Percentiles rank a stretch among this genome's conserved stretches.
phyloP scores from a whole-genome alignment of 2,888 invertebrate species.

The Metacarcinus magister region DNA sequence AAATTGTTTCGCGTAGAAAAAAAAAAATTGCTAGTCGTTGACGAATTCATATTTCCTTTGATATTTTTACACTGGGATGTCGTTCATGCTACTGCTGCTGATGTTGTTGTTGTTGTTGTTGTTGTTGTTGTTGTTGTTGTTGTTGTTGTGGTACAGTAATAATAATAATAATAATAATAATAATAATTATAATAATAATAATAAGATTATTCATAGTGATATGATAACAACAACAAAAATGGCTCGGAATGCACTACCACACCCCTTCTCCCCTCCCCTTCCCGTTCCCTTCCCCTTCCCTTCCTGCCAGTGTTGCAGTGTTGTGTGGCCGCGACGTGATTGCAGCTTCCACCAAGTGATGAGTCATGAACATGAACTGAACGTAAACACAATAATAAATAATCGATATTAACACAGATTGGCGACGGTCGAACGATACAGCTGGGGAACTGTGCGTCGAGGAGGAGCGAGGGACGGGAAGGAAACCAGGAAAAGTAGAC shows the following conservation, averaged over 20 bases:
- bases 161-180: no score
- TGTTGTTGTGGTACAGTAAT: no score
- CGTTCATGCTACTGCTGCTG: no score
- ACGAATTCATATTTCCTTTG: neutral
- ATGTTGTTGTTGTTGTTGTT: no score
- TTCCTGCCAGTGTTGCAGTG: no score
- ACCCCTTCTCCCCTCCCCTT: neutral
- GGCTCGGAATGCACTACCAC: no score
- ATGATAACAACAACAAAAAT: no score
- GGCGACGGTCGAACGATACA: neutral
- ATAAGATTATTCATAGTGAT: no score
- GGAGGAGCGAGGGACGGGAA: neutral
- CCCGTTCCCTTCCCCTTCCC: neutral
- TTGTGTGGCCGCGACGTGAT: neutral
- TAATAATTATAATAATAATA: no score
- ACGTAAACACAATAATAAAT: neutral
- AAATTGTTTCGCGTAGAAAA: neutral
- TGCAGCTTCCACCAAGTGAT: neutral
- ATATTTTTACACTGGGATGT: neutral
- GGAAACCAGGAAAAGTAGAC: neutral
- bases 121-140: no score
- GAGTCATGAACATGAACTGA: neutral
- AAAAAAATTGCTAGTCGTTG: neutral
- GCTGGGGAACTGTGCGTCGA: no score
- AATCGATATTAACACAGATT: conserved; percentile 5